Evolutionary conservation across 2,113 vertebrate genomes (phyloP).

Genomic region (Thryonomys swinderianus): DNA sequence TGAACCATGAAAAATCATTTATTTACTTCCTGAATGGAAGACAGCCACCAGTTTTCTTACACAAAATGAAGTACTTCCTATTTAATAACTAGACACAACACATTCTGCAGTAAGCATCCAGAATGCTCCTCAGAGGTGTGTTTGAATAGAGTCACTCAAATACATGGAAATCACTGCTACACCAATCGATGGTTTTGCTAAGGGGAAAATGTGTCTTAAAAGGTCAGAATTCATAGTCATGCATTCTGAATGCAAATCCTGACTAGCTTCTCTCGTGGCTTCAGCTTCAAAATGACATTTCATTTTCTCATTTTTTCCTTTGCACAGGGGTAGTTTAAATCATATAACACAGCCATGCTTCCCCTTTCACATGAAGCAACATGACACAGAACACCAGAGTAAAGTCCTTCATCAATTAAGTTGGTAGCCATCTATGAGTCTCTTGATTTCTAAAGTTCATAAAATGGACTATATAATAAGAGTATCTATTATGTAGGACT

Average conservation of each 20-base stretch:
- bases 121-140: background rate
- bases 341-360: background rate
- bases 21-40: conserved; percentile 41
- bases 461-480: background rate
- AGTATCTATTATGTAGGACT: background rate
- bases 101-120: background rate
- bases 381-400: background rate
- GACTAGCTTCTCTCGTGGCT: background rate
- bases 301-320: background rate
- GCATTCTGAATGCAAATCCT: background rate
- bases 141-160: background rate
- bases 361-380: background rate
- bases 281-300: background rate
- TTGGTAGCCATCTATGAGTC: background rate
- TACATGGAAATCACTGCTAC: background rate
- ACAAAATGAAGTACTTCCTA: conserved; percentile 37
- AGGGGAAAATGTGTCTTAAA: background rate
- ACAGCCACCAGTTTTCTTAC: background rate
- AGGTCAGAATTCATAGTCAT: background rate
- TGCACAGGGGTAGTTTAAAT: background rate
- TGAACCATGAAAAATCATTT: conserved; percentile 55
- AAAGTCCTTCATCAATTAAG: background rate
- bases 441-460: background rate
- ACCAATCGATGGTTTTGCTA: background rate
- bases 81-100: conserved; percentile 2